These are phyloP conservation scores for Liasis olivaceus DNA, from an alignment of 2,797 vertebrate species.

Conservation along the genomic window DNA sequence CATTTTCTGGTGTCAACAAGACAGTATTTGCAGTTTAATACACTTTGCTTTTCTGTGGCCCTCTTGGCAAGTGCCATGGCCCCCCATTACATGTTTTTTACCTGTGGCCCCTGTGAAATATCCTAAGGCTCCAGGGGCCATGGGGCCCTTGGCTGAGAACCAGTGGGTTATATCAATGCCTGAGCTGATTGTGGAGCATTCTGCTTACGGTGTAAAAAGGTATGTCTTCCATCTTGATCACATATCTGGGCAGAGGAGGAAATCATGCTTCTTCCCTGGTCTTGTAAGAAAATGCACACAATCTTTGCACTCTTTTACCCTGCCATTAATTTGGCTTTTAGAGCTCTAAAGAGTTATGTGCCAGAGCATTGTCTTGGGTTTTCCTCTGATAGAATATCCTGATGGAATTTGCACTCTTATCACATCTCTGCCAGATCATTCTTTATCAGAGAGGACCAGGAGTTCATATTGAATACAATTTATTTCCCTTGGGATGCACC, in stretches of 20 bases:
- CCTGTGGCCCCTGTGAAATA: background rate
- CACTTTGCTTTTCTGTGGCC: background rate
- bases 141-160: background rate
- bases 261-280: background rate
- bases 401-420: slow-evolving; percentile 9
- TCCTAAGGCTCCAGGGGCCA: background rate
- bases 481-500: slow-evolving; percentile 40
- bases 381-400: background rate
- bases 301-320: background rate
- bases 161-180: background rate
- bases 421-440: slow-evolving; percentile 24
- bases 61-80: background rate
- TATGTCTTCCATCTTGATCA: background rate
- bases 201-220: background rate
- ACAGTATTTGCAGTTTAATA: background rate
- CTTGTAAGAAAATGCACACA: background rate
- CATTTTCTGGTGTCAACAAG: background rate
- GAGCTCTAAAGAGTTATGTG: background rate
- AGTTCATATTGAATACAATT: slow-evolving; percentile 40
- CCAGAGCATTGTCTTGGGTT: background rate
- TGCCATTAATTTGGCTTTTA: background rate
- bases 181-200: background rate
- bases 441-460: slow-evolving; percentile 36
- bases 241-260: background rate
- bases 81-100: background rate